Evolutionary conservation across 1,140 invertebrate genomes (phyloP).

Genomic region (Conus ventricosus): DNA sequence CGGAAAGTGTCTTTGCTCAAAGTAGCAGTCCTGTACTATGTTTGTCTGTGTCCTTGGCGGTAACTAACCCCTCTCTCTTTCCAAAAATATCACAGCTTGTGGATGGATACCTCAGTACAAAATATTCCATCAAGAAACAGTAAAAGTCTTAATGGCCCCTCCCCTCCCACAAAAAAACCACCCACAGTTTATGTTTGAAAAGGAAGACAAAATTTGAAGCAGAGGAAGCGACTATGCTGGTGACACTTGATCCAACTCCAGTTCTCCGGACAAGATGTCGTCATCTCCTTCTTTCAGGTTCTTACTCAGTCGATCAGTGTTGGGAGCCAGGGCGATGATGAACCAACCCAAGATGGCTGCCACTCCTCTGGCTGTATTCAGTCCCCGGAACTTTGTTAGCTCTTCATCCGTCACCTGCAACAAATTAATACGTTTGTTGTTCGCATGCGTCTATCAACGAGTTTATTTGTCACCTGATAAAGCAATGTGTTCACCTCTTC

Average conservation of each 20-base stretch:
- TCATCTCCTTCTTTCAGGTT: constrained; percentile 55
- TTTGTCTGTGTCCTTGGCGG: too few species aligned
- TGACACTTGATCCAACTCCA: constrained; percentile 42
- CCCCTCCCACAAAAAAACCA: too few species aligned
- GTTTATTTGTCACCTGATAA: not conserved
- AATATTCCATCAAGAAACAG: too few species aligned
- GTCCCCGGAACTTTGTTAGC: constrained; percentile 40
- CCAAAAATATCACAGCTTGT: too few species aligned
- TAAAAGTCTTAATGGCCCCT: too few species aligned
- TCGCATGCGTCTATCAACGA: not conserved
- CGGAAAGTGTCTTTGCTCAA: too few species aligned
- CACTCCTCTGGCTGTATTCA: constrained; percentile 59
- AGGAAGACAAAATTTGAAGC: not conserved
- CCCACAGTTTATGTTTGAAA: too few species aligned
- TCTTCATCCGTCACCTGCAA: constrained; percentile 45
- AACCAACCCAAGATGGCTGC: constrained; percentile 58
- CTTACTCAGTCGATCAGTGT: constrained; percentile 57
- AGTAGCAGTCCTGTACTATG: too few species aligned
- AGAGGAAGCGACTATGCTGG: constrained; percentile 30
- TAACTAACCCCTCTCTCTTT: too few species aligned
- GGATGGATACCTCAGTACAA: too few species aligned
- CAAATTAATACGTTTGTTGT: not conserved
- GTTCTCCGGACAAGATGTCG: constrained; percentile 51
- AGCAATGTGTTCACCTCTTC: not conserved
- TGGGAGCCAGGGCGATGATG: constrained; percentile 54